Evolutionary conservation across 2,113 vertebrate genomes (phyloP).

Genomic region (Numida meleagris): DNA sequence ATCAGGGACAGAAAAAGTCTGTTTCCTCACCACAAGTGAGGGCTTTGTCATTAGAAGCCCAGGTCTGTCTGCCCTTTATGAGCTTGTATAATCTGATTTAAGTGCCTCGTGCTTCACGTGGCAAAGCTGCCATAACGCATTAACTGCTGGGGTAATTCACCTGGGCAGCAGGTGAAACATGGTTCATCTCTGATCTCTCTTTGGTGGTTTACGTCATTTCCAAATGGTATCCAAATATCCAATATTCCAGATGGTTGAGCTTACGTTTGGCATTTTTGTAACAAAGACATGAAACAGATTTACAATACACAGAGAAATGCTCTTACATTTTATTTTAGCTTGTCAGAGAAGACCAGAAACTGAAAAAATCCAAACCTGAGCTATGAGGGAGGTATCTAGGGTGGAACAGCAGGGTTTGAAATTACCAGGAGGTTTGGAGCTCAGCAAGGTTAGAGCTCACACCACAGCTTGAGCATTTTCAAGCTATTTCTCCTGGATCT

Average conservation of each 20-base stretch:
- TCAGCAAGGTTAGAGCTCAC: neutral
- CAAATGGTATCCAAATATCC: neutral
- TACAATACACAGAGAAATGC: neutral
- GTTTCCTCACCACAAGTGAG: neutral
- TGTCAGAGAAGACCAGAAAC: neutral
- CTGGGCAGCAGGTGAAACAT: constrained; percentile 14
- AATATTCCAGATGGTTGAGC: neutral
- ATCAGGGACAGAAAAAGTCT: neutral
- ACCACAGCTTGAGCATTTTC: neutral
- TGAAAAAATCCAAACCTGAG: neutral
- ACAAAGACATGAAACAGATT: neutral
- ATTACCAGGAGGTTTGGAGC: neutral
- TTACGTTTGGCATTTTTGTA: neutral
- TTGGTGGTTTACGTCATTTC: neutral
- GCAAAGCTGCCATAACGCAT: neutral
- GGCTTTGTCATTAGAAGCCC: neutral
- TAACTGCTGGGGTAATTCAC: neutral
- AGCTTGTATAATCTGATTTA: constrained; percentile 1
- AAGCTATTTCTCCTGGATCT: neutral
- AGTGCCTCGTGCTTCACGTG: neutral
- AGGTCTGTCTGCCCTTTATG: neutral
- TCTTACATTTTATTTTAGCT: neutral
- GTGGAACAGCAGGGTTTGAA: neutral
- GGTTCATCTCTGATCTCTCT: neutral
- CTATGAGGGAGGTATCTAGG: neutral